phyloP scores from a whole-genome alignment of 1,140 invertebrate species.

The Drosophila malerkotliana region DNA sequence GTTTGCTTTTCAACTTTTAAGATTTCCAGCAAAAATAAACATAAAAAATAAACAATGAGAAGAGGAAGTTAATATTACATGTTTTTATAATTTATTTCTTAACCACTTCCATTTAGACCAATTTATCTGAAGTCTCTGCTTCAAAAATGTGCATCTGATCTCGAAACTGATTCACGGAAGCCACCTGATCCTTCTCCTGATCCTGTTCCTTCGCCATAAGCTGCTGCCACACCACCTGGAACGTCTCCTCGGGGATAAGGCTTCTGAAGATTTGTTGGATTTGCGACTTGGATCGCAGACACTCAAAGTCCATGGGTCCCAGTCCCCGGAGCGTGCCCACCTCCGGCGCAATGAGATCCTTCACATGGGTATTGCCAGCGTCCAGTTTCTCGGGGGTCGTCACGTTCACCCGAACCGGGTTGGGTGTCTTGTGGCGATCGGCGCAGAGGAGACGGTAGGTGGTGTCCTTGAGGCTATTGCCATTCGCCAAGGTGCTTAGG shows the following conservation, averaged over 20 bases:
- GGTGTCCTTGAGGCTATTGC: constrained; percentile 49
- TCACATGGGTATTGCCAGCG: constrained; percentile 18
- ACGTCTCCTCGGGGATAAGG: constrained; percentile 33
- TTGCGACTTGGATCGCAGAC: constrained; percentile 48
- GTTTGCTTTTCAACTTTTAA: background rate
- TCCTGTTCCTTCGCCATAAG: constrained; percentile 14
- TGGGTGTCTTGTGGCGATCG: constrained; percentile 43
- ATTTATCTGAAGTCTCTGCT: background rate
- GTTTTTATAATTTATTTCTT: background rate
- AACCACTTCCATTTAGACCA: no score
- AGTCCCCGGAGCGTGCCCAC: constrained; percentile 37
- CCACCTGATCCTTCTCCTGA: constrained; percentile 23
- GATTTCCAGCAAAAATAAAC: no score
- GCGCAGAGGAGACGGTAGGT: constrained; percentile 62
- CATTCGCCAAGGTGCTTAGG: constrained; percentile 23
- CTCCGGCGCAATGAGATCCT: constrained; percentile 55
- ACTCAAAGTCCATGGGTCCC: constrained; percentile 41
- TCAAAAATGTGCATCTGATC: constrained; percentile 13
- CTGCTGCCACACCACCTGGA: constrained; percentile 55
- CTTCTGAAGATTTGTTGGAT: constrained; percentile 50
- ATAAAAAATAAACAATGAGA: background rate
- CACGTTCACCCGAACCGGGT: background rate
- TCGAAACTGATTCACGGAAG: constrained; percentile 55
- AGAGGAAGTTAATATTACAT: background rate
- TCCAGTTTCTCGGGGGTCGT: constrained; percentile 1